Base-by-base conservation (phyloP, 2,888 invertebrate genomes). In the Ecliptopera silaceata region DNA sequence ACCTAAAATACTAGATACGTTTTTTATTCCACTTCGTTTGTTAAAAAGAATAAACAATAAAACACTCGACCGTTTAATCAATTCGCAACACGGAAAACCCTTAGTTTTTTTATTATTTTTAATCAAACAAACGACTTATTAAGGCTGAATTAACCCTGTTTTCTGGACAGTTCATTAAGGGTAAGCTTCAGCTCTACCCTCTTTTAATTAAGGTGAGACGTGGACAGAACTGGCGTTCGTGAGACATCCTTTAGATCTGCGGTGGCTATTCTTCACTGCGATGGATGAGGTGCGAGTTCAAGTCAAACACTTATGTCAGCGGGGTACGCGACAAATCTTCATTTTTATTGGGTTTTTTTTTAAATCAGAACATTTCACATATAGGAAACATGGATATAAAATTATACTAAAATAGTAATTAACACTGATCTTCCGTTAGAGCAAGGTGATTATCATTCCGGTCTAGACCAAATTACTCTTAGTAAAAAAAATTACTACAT, bases 171-270 rank as follows among this genome's bases (percentile, higher is more conserved):
- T 61, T 65, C 59, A 61, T 65, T 61, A 61, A 59, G 61, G 47
- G 47, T 17, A 56, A 51, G 47, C 53, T 59, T 41, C 36, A 38
- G 34, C 6, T 57, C 54, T 55, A 47, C 63, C 63, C 59, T 65
- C 65, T 68, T 77, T 78, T 78, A 78, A 77, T 79, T 79, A 78
- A 77, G 73, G 75, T 74, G 68, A 70, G 70, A 71, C 66, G 68
- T 64, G 69, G 68, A 61, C 61, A 58, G 63, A 65, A 59, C 64
- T 59, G 66, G 61, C 68, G 65, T 56, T 50, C 63, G 62, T 45
- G 64, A 66, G 69, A 68, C 69, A 70, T 70, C 67, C 60, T 68
- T 68, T 65, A 71, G 74, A 72, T 70, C 68, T 73, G 75, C 69
- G 68, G 70, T 59, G 65, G 69, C 69, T 66, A 76, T 78, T 70